Conservation (phyloP, 2,888 invertebrate genomes). For the Diabrotica balteata region DNA sequence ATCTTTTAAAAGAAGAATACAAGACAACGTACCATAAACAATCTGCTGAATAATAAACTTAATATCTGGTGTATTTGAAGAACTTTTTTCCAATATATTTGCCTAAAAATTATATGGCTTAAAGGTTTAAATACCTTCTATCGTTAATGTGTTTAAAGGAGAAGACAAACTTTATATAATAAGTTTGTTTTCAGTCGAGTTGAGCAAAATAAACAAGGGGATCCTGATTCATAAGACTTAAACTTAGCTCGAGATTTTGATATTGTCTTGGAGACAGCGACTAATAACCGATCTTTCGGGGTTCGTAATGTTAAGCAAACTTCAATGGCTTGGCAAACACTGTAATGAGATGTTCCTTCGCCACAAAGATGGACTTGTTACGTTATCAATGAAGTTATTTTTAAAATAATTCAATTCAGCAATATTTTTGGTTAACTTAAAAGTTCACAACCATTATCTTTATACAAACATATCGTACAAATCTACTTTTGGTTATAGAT, state of each 20-base stretch:
- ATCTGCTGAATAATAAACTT: too few species aligned
- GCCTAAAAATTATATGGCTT: conserved; percentile 6
- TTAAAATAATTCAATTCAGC: neutral
- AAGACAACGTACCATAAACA: too few species aligned
- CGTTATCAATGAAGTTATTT: neutral
- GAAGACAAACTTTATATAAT: conserved; percentile 47
- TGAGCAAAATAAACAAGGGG: conserved; percentile 53
- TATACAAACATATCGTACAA: too few species aligned
- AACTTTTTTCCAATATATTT: too few species aligned
- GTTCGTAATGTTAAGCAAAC: conserved; percentile 52
- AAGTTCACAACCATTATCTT: too few species aligned
- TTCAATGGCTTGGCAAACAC: conserved; percentile 51
- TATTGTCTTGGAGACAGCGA: conserved; percentile 51
- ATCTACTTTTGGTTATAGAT: too few species aligned
- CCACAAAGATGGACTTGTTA: conserved; percentile 37
- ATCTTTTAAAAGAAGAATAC: too few species aligned
- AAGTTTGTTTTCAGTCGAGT: conserved; percentile 54
- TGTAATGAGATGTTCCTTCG: conserved; percentile 48
- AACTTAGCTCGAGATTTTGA: conserved; percentile 46
- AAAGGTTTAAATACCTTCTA: conserved; percentile 14
- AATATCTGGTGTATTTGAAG: too few species aligned
- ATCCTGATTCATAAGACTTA: conserved; percentile 48
- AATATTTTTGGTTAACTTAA: too few species aligned
- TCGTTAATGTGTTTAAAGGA: conserved; percentile 34
- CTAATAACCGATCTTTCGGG: conserved; percentile 43